phyloP scores from a whole-genome alignment of 2,888 invertebrate species.

The Slavum lentiscoides region DNA sequence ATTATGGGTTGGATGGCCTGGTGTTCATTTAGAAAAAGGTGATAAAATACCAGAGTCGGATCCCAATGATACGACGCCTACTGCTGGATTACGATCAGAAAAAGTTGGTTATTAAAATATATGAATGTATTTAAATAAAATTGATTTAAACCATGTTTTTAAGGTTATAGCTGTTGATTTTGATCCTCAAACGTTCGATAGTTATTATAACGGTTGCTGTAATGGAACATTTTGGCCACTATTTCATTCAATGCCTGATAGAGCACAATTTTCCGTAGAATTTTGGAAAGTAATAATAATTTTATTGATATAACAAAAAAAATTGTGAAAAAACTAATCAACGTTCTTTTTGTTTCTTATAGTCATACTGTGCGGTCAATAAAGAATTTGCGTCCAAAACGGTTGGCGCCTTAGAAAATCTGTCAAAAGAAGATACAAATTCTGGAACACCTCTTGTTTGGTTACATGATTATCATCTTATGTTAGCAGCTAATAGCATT shows the following conservation, averaged over 20 bases:
- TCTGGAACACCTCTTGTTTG: conserved; percentile 76
- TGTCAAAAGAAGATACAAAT: conserved; percentile 55
- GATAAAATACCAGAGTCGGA: conserved; percentile 85
- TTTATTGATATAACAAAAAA: not conserved
- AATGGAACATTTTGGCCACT: conserved; percentile 91
- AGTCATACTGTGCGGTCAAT: conserved; percentile 78
- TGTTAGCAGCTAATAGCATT: conserved; percentile 90
- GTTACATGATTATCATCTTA: conserved; percentile 93
- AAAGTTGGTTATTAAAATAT: conserved; percentile 66
- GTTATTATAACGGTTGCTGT: conserved; percentile 90
- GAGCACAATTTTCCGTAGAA: conserved; percentile 79
- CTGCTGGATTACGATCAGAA: conserved; percentile 79
- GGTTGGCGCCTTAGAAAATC: conserved; percentile 65
- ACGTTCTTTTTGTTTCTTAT: conserved; percentile 56
- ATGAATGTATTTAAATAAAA: not conserved
- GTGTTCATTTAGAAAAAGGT: conserved; percentile 76
- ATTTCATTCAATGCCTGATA: conserved; percentile 89
- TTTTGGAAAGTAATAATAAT: conserved; percentile 67
- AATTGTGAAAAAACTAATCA: not conserved
- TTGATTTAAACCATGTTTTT: not conserved
- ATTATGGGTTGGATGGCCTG: conserved; percentile 91
- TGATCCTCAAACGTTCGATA: conserved; percentile 76
- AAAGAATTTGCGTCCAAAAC: conserved; percentile 82
- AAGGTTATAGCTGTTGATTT: conserved; percentile 81
- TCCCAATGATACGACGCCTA: conserved; percentile 82